phyloP scores from a whole-genome alignment of 2,113 vertebrate species.

The Microcebus ravelobensis region DNA sequence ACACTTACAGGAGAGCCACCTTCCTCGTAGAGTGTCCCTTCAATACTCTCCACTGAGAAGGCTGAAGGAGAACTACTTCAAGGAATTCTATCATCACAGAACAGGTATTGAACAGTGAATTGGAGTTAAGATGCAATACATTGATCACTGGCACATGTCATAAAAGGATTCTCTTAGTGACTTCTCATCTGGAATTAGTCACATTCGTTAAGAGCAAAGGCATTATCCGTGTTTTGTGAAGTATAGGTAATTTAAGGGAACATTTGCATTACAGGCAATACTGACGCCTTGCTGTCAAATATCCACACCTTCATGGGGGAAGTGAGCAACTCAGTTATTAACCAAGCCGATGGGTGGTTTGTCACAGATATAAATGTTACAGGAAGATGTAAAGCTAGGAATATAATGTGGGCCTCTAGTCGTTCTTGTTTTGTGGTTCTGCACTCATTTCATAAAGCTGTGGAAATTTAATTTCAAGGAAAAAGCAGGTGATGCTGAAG shows the following conservation, averaged over 20 bases:
- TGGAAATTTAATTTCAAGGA: slow-evolving; percentile 1
- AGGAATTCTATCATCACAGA: background rate
- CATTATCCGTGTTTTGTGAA: background rate
- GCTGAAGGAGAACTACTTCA: background rate
- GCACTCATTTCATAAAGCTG: background rate
- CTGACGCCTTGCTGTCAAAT: background rate
- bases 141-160: background rate
- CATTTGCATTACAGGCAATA: background rate
- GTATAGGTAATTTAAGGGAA: background rate
- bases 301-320: background rate
- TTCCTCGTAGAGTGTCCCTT: background rate
- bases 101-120: background rate
- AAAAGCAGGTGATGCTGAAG: background rate
- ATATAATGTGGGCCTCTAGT: background rate
- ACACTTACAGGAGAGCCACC: too few relatives aligned
- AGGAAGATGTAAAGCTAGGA: background rate
- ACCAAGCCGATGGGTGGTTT: background rate
- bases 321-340: background rate
- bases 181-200: background rate
- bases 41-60: background rate
- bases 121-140: background rate
- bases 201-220: background rate
- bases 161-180: background rate
- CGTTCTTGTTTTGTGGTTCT: background rate
- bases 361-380: background rate